Percentiles rank a stretch among this genome's conserved stretches.
Conservation (phyloP, 2,113 vertebrate species). For the Sylvia atricapilla region DNA sequence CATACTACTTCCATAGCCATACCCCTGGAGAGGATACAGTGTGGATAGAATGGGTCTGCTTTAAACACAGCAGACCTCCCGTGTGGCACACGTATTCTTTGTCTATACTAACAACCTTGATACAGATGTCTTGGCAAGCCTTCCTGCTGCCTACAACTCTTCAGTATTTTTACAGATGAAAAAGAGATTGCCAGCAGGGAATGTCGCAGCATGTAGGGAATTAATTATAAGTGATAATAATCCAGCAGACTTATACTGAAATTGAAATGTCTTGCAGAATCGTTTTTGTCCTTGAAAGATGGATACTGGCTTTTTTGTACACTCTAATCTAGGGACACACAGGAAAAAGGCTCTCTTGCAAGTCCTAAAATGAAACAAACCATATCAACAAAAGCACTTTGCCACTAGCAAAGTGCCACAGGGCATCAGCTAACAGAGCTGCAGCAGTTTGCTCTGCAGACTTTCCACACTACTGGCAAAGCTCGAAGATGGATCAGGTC, state of each 20-base stretch:
- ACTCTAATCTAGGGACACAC: neutral
- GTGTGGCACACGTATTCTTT: neutral
- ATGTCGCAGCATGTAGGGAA: neutral
- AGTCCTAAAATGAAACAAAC: neutral
- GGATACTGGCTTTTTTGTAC: neutral
- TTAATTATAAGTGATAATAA: slow-evolving; percentile 42
- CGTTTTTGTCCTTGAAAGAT: neutral
- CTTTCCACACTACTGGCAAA: neutral
- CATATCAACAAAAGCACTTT: neutral
- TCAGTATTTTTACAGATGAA: slow-evolving; percentile 23
- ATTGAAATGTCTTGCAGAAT: slow-evolving; percentile 3
- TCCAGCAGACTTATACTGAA: neutral
- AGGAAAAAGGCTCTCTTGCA: neutral
- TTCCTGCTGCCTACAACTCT: neutral
- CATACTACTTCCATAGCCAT: neutral
- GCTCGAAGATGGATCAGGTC: neutral
- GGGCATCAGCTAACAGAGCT: neutral
- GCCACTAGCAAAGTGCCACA: neutral
- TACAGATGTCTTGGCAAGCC: slow-evolving; percentile 26
- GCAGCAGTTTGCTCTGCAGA: neutral
- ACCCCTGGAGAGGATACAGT: neutral
- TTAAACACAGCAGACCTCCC: neutral
- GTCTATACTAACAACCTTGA: slow-evolving; percentile 8
- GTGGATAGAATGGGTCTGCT: neutral
- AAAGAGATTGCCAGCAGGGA: slow-evolving; percentile 9